Conservation (phyloP, 1,140 invertebrate species). For the Melitaea cinxia region DNA sequence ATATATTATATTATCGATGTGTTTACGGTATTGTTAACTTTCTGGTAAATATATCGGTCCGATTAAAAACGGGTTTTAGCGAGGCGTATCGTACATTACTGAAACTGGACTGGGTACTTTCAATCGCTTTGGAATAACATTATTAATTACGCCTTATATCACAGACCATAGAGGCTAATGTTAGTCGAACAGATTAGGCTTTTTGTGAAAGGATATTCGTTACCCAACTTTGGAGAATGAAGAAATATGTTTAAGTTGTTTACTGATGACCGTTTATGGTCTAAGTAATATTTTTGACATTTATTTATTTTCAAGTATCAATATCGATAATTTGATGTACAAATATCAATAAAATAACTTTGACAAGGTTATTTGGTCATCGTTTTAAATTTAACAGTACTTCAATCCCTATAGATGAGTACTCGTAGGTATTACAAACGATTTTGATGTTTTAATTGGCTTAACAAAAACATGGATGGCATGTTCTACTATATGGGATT, state of each 20-base stretch:
- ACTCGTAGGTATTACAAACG: too few species aligned
- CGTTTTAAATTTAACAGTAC: too few species aligned
- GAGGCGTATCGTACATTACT: conserved; percentile 24
- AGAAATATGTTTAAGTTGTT: conserved; percentile 22
- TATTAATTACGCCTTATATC: conserved; percentile 6
- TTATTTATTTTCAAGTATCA: neutral
- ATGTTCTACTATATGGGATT: too few species aligned
- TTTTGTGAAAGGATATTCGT: conserved; percentile 33
- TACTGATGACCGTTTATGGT: conserved; percentile 2
- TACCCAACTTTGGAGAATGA: conserved; percentile 28
- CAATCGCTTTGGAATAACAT: conserved; percentile 19
- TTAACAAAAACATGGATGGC: too few species aligned
- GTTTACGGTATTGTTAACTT: neutral
- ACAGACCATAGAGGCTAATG: conserved; percentile 15
- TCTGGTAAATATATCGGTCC: conserved; percentile 2
- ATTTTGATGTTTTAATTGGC: too few species aligned
- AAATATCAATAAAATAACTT: neutral
- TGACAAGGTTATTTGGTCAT: neutral
- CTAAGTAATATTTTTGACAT: neutral
- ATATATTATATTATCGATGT: neutral
- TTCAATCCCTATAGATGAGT: too few species aligned
- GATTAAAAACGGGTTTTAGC: conserved; percentile 18
- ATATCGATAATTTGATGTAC: too few species aligned
- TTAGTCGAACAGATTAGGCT: conserved; percentile 2
- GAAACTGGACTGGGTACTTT: conserved; percentile 33